Percentiles rank a stretch among this genome's conserved stretches.
phyloP scores from a whole-genome alignment of 64 coral and sea anemone species.

The Dendrophyllia cribrosa region DNA sequence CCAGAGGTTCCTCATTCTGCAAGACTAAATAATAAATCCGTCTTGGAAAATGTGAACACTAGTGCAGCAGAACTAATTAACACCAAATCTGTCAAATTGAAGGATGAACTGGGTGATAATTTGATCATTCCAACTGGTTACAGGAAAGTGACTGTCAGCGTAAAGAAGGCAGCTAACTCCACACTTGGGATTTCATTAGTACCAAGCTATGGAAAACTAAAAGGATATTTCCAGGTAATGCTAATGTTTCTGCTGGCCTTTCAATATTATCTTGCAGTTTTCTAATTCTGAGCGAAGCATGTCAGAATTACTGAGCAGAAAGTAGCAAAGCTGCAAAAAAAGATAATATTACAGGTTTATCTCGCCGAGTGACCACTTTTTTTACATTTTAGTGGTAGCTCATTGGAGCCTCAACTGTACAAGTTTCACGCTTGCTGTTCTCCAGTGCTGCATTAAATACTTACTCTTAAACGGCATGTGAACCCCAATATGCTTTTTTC shows the following conservation, averaged over 20 bases:
- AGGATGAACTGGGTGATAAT: slow-evolving; percentile 21
- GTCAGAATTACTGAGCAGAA: too few relatives aligned
- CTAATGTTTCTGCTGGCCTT: not conserved
- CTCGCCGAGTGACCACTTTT: too few relatives aligned
- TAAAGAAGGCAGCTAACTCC: slow-evolving; percentile 62
- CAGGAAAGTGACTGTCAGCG: slow-evolving; percentile 51
- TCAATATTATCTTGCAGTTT: too few relatives aligned
- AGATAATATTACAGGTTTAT: too few relatives aligned
- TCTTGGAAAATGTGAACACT: not conserved
- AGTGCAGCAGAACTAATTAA: not conserved
- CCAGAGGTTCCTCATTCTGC: not conserved
- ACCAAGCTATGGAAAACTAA: slow-evolving; percentile 76
- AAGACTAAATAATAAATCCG: not conserved
- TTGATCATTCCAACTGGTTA: slow-evolving; percentile 61
- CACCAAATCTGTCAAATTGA: slow-evolving; percentile 1
- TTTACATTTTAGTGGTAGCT: too few relatives aligned
- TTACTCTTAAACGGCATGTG: too few relatives aligned
- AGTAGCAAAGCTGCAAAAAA: too few relatives aligned
- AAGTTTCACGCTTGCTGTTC: too few relatives aligned
- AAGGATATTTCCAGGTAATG: slow-evolving; percentile 84
- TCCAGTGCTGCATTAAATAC: too few relatives aligned
- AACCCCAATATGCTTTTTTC: too few relatives aligned
- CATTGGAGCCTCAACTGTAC: too few relatives aligned
- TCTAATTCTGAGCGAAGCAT: too few relatives aligned
- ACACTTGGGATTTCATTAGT: slow-evolving; percentile 91